Conservation (phyloP, 2,888 invertebrate species). For the Rhagonycha lutea region DNA sequence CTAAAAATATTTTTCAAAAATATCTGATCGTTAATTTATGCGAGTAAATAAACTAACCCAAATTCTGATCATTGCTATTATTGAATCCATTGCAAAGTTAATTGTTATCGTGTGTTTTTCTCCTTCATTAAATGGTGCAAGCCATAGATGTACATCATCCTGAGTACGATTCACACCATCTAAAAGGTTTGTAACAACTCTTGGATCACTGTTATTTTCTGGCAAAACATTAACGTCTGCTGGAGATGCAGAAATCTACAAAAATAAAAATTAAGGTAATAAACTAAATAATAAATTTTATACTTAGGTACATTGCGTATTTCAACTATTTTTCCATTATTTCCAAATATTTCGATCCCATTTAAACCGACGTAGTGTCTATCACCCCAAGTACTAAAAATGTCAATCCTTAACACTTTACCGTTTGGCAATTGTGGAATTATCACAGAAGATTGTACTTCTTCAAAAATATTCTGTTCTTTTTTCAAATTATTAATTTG, state of each 20-base stretch:
- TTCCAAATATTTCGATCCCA: slow-evolving; percentile 75
- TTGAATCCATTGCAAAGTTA: slow-evolving; percentile 56
- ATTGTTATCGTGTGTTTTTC: slow-evolving; percentile 65
- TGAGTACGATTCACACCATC: slow-evolving; percentile 75
- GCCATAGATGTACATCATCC: slow-evolving; percentile 80
- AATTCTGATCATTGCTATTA: slow-evolving; percentile 48
- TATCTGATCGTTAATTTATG: background rate
- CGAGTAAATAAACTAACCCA: slow-evolving; percentile 41
- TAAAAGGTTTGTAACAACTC: slow-evolving; percentile 66
- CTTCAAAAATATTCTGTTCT: slow-evolving; percentile 6
- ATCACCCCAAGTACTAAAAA: slow-evolving; percentile 80
- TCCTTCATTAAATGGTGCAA: slow-evolving; percentile 66
- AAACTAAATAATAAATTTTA: slow-evolving; percentile 12
- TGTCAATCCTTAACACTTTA: slow-evolving; percentile 67
- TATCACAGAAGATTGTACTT: slow-evolving; percentile 56
- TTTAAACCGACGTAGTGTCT: slow-evolving; percentile 78
- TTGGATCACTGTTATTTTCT: slow-evolving; percentile 67
- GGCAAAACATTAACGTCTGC: slow-evolving; percentile 68
- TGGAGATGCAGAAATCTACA: slow-evolving; percentile 61
- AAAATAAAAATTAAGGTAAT: background rate
- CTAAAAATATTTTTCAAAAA: slow-evolving; percentile 55
- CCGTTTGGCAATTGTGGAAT: slow-evolving; percentile 79
- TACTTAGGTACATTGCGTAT: slow-evolving; percentile 66
- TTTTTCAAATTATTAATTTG: background rate
- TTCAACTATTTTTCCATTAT: slow-evolving; percentile 61